phyloP scores from a whole-genome alignment of 2,888 invertebrate species.

The Nycteola revayana region DNA sequence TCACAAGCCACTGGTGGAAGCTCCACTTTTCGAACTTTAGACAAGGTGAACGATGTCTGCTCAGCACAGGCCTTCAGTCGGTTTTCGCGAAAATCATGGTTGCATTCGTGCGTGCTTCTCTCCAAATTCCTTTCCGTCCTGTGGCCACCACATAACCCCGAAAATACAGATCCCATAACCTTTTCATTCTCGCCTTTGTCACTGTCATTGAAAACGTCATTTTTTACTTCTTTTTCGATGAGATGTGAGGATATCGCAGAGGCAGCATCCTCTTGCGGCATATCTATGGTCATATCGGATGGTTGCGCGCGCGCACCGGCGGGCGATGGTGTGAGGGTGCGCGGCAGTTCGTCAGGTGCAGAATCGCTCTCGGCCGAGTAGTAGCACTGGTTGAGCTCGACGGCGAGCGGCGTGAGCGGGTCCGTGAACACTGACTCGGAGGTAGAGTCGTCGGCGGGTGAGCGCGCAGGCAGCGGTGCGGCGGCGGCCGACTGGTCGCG shows the following conservation, averaged over 20 bases:
- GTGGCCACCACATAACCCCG: conserved; percentile 49
- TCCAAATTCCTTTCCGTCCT: conserved; percentile 39
- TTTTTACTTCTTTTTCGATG: conserved; percentile 65
- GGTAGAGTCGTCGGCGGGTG: conserved; percentile 83
- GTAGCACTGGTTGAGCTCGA: conserved; percentile 84
- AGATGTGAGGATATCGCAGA: conserved; percentile 53
- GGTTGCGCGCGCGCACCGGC: conserved; percentile 35
- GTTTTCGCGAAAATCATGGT: conserved; percentile 71
- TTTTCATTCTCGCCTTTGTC: conserved; percentile 67
- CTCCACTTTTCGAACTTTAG: conserved; percentile 84
- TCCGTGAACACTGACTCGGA: conserved; percentile 90
- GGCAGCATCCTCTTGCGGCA: conserved; percentile 66
- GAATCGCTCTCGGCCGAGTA: conserved; percentile 83
- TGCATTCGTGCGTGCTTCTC: conserved; percentile 58
- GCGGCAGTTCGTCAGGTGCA: conserved; percentile 62
- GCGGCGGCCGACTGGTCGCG: conserved; percentile 57
- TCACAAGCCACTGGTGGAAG: conserved; percentile 74
- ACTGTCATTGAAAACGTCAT: conserved; percentile 65
- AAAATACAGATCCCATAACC: conserved; percentile 70
- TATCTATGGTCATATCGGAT: conserved; percentile 40
- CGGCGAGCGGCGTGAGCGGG: conserved; percentile 84
- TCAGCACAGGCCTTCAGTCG: conserved; percentile 67
- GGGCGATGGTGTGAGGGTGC: conserved; percentile 50
- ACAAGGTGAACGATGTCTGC: conserved; percentile 81
- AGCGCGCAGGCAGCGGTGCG: conserved; percentile 43